phyloP scores from a whole-genome alignment of 2,888 invertebrate genomes.

The Coenonympha glycerion region DNA sequence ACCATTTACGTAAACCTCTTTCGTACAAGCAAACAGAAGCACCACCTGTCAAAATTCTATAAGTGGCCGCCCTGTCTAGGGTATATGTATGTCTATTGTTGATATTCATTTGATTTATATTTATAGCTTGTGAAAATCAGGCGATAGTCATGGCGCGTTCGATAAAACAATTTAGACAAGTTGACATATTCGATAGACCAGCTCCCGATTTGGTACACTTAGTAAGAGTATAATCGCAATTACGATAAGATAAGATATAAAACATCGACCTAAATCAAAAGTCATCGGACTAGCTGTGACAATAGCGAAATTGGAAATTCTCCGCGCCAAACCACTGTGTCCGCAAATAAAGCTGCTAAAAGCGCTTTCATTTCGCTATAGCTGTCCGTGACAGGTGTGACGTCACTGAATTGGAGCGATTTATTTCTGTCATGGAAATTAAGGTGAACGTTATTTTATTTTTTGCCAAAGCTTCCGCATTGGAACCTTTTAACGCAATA shows the following conservation, averaged over 20 bases:
- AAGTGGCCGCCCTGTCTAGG: too few relatives aligned
- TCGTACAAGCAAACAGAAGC: too few relatives aligned
- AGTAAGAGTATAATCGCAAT: not conserved
- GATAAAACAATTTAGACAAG: too few relatives aligned
- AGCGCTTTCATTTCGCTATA: slow-evolving; percentile 50
- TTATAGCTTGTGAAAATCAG: too few relatives aligned
- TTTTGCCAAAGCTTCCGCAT: not conserved
- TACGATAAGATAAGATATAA: not conserved
- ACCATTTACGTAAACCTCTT: too few relatives aligned
- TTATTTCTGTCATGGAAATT: slow-evolving; percentile 1
- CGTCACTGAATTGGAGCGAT: slow-evolving; percentile 37
- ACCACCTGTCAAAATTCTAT: too few relatives aligned
- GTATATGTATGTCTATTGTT: too few relatives aligned
- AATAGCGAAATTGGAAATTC: slow-evolving; percentile 2
- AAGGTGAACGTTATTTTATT: not conserved
- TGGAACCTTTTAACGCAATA: not conserved
- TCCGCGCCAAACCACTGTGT: not conserved
- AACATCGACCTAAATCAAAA: not conserved
- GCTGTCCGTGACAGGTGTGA: slow-evolving; percentile 51
- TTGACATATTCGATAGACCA: too few relatives aligned
- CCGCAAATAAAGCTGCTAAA: slow-evolving; percentile 36
- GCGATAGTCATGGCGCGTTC: too few relatives aligned
- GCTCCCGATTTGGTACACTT: too few relatives aligned
- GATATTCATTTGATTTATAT: too few relatives aligned
- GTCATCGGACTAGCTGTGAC: slow-evolving; percentile 1